phyloP scores from a whole-genome alignment of 2,888 invertebrate genomes.

The Coleophora deauratella region DNA sequence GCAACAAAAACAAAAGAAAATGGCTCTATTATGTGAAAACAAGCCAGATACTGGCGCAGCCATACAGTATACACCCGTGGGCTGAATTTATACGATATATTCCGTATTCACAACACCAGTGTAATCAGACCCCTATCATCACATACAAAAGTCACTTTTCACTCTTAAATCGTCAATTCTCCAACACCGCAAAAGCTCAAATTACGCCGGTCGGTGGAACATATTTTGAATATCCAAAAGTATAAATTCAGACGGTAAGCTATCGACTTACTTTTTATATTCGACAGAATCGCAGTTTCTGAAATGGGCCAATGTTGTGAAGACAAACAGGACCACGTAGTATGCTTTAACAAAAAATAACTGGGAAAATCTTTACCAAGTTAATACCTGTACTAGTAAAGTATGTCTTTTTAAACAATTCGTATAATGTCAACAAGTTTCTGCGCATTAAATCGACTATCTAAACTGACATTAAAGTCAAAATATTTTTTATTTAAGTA shows the following conservation, averaged over 20 bases:
- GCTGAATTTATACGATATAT: constrained; percentile 71
- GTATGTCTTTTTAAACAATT: too few relatives aligned
- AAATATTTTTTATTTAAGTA: too few relatives aligned
- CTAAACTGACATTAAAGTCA: too few relatives aligned
- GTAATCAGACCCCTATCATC: constrained; percentile 24
- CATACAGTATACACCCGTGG: constrained; percentile 62
- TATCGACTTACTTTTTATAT: constrained; percentile 75
- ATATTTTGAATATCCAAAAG: constrained; percentile 73
- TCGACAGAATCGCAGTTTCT: constrained; percentile 56
- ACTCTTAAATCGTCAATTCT: not conserved
- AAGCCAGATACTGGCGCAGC: constrained; percentile 66
- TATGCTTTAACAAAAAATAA: constrained; percentile 11
- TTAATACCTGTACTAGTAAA: too few relatives aligned
- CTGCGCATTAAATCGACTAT: too few relatives aligned
- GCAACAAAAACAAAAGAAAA: constrained; percentile 73
- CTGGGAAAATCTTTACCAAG: constrained; percentile 12
- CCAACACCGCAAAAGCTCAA: constrained; percentile 22
- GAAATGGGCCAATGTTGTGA: constrained; percentile 65
- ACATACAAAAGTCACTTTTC: not conserved
- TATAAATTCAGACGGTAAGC: constrained; percentile 71
- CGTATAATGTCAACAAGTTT: too few relatives aligned
- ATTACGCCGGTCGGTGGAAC: constrained; percentile 36
- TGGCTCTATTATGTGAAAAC: constrained; percentile 74
- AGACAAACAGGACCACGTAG: constrained; percentile 48
- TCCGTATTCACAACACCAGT: constrained; percentile 51